phyloP scores from a whole-genome alignment of 2,888 invertebrate species.

The Scaptomyza polygonia region DNA sequence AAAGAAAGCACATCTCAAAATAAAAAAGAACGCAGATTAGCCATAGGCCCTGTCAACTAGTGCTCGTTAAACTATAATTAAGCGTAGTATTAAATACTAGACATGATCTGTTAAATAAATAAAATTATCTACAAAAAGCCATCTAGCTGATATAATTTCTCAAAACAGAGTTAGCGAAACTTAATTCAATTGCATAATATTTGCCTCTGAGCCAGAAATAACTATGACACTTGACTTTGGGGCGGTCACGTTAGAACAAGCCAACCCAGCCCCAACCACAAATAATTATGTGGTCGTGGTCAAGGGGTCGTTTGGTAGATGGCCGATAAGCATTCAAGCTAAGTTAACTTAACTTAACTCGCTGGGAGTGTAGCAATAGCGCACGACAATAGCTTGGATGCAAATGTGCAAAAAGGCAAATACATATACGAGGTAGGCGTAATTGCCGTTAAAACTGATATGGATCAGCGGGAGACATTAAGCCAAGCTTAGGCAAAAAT shows the following conservation, averaged over 20 bases:
- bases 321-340: conserved; percentile 44
- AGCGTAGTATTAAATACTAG: no score
- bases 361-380: conserved; percentile 20
- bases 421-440: conserved; percentile 30
- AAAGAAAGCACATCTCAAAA: neutral
- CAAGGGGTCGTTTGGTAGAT: conserved; percentile 65
- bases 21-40: no score
- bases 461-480: conserved; percentile 29
- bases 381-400: conserved; percentile 45
- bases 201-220: conserved; percentile 16
- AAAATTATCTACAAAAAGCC: no score
- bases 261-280: conserved; percentile 10
- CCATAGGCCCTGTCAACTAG: no score
- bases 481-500: conserved; percentile 11
- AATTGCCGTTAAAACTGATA: conserved; percentile 48
- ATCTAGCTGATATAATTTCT: conserved; percentile 63
- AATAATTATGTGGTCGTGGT: conserved; percentile 42
- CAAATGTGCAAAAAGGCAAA: conserved; percentile 26
- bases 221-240: conserved; percentile 18
- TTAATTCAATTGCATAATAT: conserved; percentile 42
- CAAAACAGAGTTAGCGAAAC: conserved; percentile 57
- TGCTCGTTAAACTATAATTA: no score
- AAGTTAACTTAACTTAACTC: conserved; percentile 22
- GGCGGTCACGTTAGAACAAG: conserved; percentile 16
- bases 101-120: no score